Evolutionary conservation across 1,140 invertebrate species (phyloP), one percentile per base, ranked within the genome.

Genomic region (Helicoverpa armigera): DNA sequence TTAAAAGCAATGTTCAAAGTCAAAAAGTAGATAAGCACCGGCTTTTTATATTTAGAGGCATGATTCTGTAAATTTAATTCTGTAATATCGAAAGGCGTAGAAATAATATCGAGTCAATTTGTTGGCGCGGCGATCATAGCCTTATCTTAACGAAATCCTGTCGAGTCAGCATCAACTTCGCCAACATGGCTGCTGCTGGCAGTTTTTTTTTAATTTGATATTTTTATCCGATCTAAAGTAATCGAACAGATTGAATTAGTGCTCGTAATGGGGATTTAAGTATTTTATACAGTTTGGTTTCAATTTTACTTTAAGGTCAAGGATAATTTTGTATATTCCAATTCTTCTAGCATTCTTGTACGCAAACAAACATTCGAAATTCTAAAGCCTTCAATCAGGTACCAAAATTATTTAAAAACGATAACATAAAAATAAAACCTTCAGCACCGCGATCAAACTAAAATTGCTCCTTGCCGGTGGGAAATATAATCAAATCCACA

Each of bases 401-500:
- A 2, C 56, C 56, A 58, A 18, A 18, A 9, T 7, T 69, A 50
- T 69, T 69, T 43, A 16, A 50, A 69, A 69, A 48, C 65, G 2
- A 69, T 50, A 51, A 69, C 18, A 69, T 72, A 14, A 72, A 54
- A 53, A 53, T 18, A 11, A 43, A 54, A 72, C 14, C 13, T 31
- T 51, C 23, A 31, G 23, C 53, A 31, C 53, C 35, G 18, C 67
- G 69, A 53, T 74, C 35, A 3, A 74, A 74, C 43, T 76, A 61
- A 76, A 76, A 60, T 13, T 5, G 54, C 72, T 61, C 48, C 43
- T 76, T 63, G 14, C 31, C 56, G 58, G n/a, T 11, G 16, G 70
- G 48, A 80, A 65, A 60, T n/a, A 56, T 79, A 85, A 83, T 82
- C 56, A 70, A 73, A 84, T 82, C 65, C 53, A 56, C 63, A 69